Base-by-base conservation (phyloP, 2,888 invertebrate species). In the Lampropteryx suffumata region DNA sequence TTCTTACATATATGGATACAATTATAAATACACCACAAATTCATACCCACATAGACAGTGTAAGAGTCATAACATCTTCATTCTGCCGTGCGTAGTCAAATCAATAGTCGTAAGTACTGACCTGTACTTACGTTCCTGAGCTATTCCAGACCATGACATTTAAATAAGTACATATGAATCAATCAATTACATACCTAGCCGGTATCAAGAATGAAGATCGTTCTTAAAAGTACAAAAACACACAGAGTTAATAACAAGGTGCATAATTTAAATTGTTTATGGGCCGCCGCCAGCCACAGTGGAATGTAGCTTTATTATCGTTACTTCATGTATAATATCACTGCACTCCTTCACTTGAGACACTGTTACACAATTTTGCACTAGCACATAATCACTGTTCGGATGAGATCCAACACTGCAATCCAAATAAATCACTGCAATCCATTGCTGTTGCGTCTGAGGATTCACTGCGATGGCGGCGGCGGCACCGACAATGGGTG, bases 341-440 rank as follows among this genome's bases (percentile, higher is more conserved):
- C 84, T 82, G 77, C 83, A 87, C 76, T 82, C 70, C 71, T 67
- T 69, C 70, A 72, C 70, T 64, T 71, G 55, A 61, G 14, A 65
- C 85, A 85, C 85, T 82, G 72, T 73, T 83, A 86, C 84, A 77
- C 71, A 69, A 74, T 69, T 73, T 62, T 72, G 74, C 87, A 87
- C 85, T 83, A 74, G 78, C 88, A 82, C 82, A 78, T 76, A 64
- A 68, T 69, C 68, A 69, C 73, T 67, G 56, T 63, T 48, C 48
- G 53, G 67, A 65, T 56, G 53, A 42, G 44, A 75, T 71, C 77
- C 82, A 82, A 80, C 89, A 90, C 90, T 90, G 89, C 89, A 89
- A 90, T 90, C 89, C 89, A 80, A 79, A 66, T 71, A 61, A 73
- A 73, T 73, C 89, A 90, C 89, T 90, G 89, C 89, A 89, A 90